phyloP scores from a whole-genome alignment of 2,888 invertebrate genomes.

The Drosophila basisetae region DNA sequence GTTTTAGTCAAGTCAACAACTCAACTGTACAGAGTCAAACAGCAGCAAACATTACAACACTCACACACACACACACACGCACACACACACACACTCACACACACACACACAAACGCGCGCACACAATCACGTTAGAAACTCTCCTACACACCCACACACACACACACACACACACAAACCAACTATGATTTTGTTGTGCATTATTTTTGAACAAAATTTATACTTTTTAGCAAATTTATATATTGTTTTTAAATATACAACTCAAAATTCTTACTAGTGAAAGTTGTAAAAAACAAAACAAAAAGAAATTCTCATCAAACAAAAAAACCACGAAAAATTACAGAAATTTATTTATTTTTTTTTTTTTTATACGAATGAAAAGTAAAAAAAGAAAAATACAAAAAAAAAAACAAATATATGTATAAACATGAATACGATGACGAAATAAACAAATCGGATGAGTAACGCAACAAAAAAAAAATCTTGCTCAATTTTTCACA shows the following conservation, averaged over 20 bases:
- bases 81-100: not conserved
- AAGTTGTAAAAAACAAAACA: conserved; percentile 31
- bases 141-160: conserved; percentile 1
- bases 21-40: conserved; percentile 69
- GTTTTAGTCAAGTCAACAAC: conserved; percentile 73
- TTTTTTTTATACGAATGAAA: conserved; percentile 60
- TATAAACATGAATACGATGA: conserved; percentile 15
- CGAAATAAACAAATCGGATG: conserved; percentile 16
- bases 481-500: conserved; percentile 8
- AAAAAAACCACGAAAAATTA: conserved; percentile 29
- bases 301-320: conserved; percentile 42
- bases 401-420: conserved; percentile 1
- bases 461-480: conserved; percentile 4
- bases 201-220: conserved; percentile 31
- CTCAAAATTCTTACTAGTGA: conserved; percentile 44
- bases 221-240: conserved; percentile 61
- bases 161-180: conserved; percentile 18
- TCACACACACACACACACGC: conserved; percentile 10
- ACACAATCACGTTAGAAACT: conserved; percentile 32
- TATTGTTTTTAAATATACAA: conserved; percentile 37
- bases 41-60: conserved; percentile 44
- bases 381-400: conserved; percentile 18
- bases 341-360: conserved; percentile 67
- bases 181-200: conserved; percentile 35
- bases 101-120: conserved; percentile 3